Conservation (phyloP, 2,113 vertebrate genomes). For the Cariama cristata region DNA sequence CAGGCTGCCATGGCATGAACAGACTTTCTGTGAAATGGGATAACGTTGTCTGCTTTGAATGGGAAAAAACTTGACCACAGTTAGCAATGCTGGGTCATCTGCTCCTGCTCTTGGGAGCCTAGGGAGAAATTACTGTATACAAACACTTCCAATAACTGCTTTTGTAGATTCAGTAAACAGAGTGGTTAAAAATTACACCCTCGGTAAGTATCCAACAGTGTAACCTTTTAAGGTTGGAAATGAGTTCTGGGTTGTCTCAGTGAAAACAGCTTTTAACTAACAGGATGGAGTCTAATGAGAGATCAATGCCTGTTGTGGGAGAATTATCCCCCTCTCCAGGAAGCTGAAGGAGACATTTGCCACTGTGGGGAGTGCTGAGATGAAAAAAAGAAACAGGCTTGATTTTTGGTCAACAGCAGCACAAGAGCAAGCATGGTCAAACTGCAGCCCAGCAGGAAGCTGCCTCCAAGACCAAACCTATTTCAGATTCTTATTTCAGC, state of each 20-base stretch:
- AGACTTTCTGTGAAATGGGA: background rate
- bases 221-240: slow-evolving; percentile 63
- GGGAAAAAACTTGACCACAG: background rate
- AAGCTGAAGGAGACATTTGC: slow-evolving; percentile 30
- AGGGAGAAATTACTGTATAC: slow-evolving; percentile 46
- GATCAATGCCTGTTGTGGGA: slow-evolving; percentile 39
- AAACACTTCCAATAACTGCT: slow-evolving; percentile 41
- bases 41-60: background rate
- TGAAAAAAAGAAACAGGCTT: background rate
- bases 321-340: slow-evolving; percentile 49
- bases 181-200: slow-evolving; percentile 68
- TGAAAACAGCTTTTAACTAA: slow-evolving; percentile 69
- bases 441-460: background rate
- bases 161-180: slow-evolving; percentile 50
- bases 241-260: slow-evolving; percentile 58
- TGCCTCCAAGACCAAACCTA: background rate
- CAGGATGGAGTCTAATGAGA: slow-evolving; percentile 69
- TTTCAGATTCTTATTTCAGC: slow-evolving; percentile 2
- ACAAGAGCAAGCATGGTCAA: background rate
- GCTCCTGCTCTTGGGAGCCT: background rate
- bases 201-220: slow-evolving; percentile 41
- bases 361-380: background rate
- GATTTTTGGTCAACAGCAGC: background rate
- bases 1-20: background rate
- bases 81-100: background rate